Evolutionary conservation across 2,797 vertebrate genomes (phyloP).

Genomic region (Podargus strigoides): DNA sequence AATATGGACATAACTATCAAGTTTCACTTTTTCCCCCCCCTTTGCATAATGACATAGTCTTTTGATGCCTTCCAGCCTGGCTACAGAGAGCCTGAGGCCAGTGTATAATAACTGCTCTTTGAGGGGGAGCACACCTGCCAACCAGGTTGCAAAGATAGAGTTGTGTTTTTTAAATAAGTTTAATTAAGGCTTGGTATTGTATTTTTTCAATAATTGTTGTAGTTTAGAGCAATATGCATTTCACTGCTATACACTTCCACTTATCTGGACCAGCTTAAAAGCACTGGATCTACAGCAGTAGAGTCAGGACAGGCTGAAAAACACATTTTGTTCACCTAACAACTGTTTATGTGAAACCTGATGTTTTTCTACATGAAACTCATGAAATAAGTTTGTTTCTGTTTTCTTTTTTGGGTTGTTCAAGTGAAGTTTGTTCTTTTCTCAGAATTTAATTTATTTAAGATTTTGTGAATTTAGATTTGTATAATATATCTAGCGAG

Average conservation of each 20-base stretch:
- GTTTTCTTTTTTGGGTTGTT: background rate
- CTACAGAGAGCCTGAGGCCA: background rate
- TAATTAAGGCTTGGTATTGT: background rate
- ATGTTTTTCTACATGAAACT: background rate
- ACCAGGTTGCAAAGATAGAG: background rate
- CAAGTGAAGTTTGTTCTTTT: background rate
- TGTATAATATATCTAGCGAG: background rate
- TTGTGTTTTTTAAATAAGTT: background rate
- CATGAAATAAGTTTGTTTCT: background rate
- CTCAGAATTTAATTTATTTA: background rate
- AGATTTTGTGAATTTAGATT: background rate
- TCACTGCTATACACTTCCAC: background rate
- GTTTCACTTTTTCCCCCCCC: background rate
- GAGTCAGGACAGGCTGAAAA: background rate
- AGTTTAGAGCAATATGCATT: background rate
- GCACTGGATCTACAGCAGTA: background rate
- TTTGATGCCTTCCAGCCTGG: background rate
- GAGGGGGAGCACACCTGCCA: background rate
- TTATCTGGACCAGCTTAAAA: background rate
- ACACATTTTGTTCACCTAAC: background rate
- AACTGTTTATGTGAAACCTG: background rate
- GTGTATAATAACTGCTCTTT: background rate
- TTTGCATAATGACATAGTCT: background rate
- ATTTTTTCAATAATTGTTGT: background rate
- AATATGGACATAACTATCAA: background rate